Conservation (phyloP, 2,113 vertebrate species). For the Trichechus manatus region DNA sequence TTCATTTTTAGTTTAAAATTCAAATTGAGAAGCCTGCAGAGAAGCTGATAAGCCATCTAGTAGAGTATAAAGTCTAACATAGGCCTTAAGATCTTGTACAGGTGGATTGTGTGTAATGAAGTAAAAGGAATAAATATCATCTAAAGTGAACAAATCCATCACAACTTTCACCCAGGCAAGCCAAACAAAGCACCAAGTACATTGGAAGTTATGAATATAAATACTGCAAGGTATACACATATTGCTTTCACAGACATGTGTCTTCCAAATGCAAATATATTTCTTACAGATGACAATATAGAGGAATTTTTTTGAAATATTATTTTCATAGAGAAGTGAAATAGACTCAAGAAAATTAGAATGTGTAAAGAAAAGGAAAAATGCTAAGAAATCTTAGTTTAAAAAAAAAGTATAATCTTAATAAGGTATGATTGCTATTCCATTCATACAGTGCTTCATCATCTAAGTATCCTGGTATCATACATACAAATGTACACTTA, state of each 20-base stretch:
- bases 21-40: conserved; percentile 91
- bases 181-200: conserved; percentile 80
- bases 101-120: conserved; percentile 91
- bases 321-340: conserved; percentile 17
- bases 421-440: background rate
- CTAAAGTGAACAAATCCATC: conserved; percentile 87
- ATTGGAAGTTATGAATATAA: conserved; percentile 81
- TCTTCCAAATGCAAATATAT: conserved; percentile 58
- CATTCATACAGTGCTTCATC: background rate
- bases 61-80: conserved; percentile 88
- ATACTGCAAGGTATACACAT: conserved; percentile 71
- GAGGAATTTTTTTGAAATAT: background rate
- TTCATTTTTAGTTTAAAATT: conserved; percentile 91
- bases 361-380: background rate
- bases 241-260: conserved; percentile 57
- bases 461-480: background rate
- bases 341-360: conserved; percentile 34
- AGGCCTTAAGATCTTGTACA: conserved; percentile 87
- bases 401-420: background rate
- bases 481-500: background rate
- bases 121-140: conserved; percentile 90
- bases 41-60: conserved; percentile 92
- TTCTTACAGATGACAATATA: conserved; percentile 44
- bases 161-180: conserved; percentile 79
- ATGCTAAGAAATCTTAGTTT: background rate